Conservation (phyloP, 2,888 invertebrate species). For the Drosophila mettleri region DNA sequence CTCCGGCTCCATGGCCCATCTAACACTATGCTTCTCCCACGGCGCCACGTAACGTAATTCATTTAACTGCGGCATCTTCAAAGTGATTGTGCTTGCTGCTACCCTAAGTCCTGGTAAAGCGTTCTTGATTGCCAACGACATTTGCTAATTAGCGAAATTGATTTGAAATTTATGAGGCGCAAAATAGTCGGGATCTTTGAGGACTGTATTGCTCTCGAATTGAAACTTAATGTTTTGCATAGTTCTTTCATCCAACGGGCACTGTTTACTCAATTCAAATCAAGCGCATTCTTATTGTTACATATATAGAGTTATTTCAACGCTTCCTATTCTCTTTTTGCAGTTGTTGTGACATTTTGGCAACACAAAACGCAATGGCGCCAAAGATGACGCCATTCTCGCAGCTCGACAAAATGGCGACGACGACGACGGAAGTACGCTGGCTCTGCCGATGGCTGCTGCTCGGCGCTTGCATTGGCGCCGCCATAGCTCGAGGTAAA, state of each 20-base stretch:
- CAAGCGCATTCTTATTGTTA: conserved; percentile 30
- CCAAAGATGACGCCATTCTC: conserved; percentile 82
- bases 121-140: conserved; percentile 57
- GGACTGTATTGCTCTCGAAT: conserved; percentile 39
- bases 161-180: conserved; percentile 82
- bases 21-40: not conserved
- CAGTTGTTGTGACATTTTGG: conserved; percentile 77
- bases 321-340: conserved; percentile 47
- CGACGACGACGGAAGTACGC: conserved; percentile 58
- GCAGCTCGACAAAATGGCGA: conserved; percentile 75
- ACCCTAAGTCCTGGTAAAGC: conserved; percentile 11
- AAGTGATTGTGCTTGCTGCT: conserved; percentile 15
- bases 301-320: conserved; percentile 43
- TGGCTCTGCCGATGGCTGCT: conserved; percentile 65
- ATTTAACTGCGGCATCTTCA: conserved; percentile 47
- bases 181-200: conserved; percentile 53
- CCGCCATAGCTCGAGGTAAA: conserved; percentile 72
- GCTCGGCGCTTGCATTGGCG: conserved; percentile 70
- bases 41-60: conserved; percentile 40
- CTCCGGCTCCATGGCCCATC: not conserved
- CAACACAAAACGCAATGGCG: conserved; percentile 79
- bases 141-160: conserved; percentile 82
- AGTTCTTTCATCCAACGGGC: conserved; percentile 34
- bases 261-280: conserved; percentile 45
- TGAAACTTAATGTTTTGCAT: conserved; percentile 71